phyloP scores from a whole-genome alignment of 2,888 invertebrate genomes.

The Chrysotoxum bicinctum region DNA sequence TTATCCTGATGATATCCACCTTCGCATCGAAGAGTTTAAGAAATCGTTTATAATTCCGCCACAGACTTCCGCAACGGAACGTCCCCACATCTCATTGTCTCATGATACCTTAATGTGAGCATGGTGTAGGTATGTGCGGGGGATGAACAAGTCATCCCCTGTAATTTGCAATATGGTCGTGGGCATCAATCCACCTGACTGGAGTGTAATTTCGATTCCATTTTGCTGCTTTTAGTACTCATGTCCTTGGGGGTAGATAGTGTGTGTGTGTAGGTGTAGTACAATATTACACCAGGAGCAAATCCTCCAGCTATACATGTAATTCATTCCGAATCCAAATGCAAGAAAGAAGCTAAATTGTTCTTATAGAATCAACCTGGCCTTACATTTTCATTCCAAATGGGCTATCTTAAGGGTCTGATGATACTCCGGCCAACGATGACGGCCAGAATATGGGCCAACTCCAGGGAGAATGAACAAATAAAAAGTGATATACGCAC shows the following conservation, averaged over 20 bases:
- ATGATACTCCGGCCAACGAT: not conserved
- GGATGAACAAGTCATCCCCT: conserved; percentile 54
- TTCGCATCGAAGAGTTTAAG: conserved; percentile 75
- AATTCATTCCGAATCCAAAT: conserved; percentile 57
- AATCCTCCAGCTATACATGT: conserved; percentile 61
- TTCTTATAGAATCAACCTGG: conserved; percentile 21
- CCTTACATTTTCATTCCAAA: conserved; percentile 26
- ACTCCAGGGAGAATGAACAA: conserved; percentile 74
- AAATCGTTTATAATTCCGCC: conserved; percentile 78
- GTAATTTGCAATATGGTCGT: conserved; percentile 58
- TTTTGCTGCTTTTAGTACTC: conserved; percentile 59
- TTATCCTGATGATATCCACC: conserved; percentile 72
- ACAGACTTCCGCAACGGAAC: conserved; percentile 72
- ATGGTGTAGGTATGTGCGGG: not conserved
- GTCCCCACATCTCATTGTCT: conserved; percentile 41
- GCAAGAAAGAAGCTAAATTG: conserved; percentile 54
- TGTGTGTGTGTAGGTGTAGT: conserved; percentile 9
- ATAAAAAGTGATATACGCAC: conserved; percentile 81
- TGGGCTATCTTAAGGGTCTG: not conserved
- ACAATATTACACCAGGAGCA: conserved; percentile 51
- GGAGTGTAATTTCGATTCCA: conserved; percentile 64
- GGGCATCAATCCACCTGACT: conserved; percentile 38
- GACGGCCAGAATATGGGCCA: conserved; percentile 17
- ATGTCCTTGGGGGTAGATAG: conserved; percentile 39
- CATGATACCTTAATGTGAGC: not conserved